Base-by-base conservation (phyloP, 2,888 invertebrate species). In the Cephus pygmeus region DNA sequence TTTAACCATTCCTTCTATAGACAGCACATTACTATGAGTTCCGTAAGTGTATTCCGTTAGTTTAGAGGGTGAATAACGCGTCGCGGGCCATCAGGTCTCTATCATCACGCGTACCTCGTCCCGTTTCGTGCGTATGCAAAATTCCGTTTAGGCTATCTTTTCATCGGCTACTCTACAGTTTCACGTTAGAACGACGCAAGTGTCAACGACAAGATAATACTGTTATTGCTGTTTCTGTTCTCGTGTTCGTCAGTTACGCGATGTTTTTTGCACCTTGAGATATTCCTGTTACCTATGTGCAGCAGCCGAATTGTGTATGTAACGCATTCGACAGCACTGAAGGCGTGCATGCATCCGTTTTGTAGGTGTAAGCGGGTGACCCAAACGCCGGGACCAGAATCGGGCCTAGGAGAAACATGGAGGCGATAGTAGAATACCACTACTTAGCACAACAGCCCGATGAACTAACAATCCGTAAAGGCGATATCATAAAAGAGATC, bases 361-460 rank as follows among this genome's bases (percentile, higher is more conserved):
- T 82, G 12, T 81, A 86, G 87, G 84, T 84, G 81, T 82, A 77
- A 85, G 74, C 80, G 83, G 81, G 79, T 79, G 81, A 84, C 79
- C 81, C 80, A 78, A 76, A 79, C 79, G 77, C 36, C 33, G 81
- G 81, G 79, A 78, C 56, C 78, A 73, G 77, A 76, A 36, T 71
- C 69, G 69, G 79, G 56, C 73, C 75, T 33, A 73, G 68, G 73
- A 75, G 78, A 80, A 82, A 75, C 69, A 91, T 91, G 91, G 96
- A 97, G 90, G 97, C 96, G 88, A 93, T 96, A 89, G 98, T 97
- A 80, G 97, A 97, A 92, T 97, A 95, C 92, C 95, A 97, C 88
- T 97, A 97, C 90, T 94, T 94, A 84, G 97, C 98, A 77, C 95
- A 96, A 88, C 97, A 98, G 92, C 93, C 95, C 1, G 97, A 97